Conservation (phyloP, 2,888 invertebrate species). For the Oxystoma pomonae region DNA sequence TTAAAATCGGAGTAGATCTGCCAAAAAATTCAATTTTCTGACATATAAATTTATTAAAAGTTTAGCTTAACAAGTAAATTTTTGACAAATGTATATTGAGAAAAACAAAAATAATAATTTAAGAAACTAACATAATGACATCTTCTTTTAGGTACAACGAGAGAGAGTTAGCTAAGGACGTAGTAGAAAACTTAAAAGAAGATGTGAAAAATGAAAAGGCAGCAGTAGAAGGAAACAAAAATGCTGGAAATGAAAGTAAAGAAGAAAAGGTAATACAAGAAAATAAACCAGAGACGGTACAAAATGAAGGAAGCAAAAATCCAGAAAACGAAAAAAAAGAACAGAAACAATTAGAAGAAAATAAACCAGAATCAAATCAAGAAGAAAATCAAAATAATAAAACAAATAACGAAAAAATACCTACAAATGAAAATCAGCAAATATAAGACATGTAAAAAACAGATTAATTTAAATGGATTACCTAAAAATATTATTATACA, state of each 20-base stretch:
- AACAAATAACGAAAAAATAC: neutral
- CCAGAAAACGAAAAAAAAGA: neutral
- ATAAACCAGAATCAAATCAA: neutral
- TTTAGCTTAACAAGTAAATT: no score
- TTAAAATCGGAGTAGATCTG: no score
- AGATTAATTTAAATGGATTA: no score
- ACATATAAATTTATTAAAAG: no score
- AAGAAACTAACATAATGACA: no score
- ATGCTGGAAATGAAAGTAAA: neutral
- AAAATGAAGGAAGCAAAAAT: neutral
- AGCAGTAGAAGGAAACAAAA: neutral
- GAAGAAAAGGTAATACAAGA: neutral
- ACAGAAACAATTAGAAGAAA: neutral
- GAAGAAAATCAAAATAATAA: neutral
- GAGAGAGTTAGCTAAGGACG: conserved; percentile 39
- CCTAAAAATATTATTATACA: no score
- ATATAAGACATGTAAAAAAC: no score
- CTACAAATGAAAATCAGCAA: neutral
- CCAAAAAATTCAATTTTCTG: no score
- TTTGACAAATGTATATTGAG: no score
- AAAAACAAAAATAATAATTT: no score
- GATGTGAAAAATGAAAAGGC: conserved; percentile 12
- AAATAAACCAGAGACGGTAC: neutral
- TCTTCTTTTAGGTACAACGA: conserved; percentile 35
- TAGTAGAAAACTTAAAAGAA: conserved; percentile 31